A percentile compares a stretch with the other conserved stretches of the same genome.
phyloP scores from a whole-genome alignment of 2,797 vertebrate genomes.

The Chromobotia macracanthus region DNA sequence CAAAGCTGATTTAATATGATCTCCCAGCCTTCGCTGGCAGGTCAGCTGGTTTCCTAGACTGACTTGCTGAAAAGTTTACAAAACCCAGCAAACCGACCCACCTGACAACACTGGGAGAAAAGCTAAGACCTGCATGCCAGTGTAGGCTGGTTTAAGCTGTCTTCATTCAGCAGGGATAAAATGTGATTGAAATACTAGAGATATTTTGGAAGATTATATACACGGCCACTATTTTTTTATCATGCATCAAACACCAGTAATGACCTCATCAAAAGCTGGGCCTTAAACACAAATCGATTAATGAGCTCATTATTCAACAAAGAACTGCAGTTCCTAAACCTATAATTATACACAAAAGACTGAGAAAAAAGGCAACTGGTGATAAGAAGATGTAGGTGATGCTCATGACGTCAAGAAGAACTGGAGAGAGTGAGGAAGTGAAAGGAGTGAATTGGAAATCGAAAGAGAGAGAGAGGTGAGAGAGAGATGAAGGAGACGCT shows the following conservation, averaged over 20 bases:
- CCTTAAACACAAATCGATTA: conserved; percentile 24
- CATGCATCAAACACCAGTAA: conserved; percentile 51
- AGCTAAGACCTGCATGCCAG: too few species aligned
- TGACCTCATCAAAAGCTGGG: conserved; percentile 36
- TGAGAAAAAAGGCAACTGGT: conserved; percentile 1
- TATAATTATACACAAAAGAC: conserved; percentile 29
- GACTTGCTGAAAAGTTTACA: neutral
- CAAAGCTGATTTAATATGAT: too few species aligned
- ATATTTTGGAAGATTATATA: neutral
- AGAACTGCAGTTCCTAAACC: neutral
- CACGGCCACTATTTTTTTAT: conserved; percentile 22
- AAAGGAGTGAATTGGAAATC: neutral
- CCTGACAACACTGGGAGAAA: too few species aligned
- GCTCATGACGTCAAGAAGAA: conserved; percentile 12
- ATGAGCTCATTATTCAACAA: conserved; percentile 23
- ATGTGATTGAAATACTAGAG: neutral
- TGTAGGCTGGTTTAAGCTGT: neutral
- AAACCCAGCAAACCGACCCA: neutral
- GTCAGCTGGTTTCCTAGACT: neutral
- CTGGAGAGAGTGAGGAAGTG: conserved; percentile 4
- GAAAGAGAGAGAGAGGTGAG: neutral
- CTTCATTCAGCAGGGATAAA: neutral
- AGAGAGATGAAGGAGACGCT: conserved; percentile 28
- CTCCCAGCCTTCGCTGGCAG: neutral
- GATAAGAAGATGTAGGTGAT: conserved; percentile 50